Percentiles rank a stretch among this genome's conserved stretches.
Conservation (phyloP, 2,797 vertebrate species). For the Galaxias olidus region DNA sequence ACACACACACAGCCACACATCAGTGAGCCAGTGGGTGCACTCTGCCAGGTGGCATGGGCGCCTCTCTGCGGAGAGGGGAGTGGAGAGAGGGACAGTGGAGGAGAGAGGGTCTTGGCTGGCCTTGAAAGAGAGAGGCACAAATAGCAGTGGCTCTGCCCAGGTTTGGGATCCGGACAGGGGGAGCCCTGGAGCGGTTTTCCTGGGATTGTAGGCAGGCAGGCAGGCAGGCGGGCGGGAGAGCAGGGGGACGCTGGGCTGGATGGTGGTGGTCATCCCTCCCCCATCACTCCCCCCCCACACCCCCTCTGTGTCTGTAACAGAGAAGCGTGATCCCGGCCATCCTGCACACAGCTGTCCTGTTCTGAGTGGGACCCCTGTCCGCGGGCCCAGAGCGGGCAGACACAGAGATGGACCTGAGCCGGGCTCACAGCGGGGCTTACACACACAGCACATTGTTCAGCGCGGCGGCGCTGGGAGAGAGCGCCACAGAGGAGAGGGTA, state of each 20-base stretch:
- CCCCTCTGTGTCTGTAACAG: constrained; percentile 56
- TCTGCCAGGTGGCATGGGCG: constrained; percentile 71
- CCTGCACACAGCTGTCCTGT: constrained; percentile 53
- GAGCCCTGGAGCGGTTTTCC: constrained; percentile 66
- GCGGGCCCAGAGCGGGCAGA: constrained; percentile 36
- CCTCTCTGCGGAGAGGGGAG: constrained; percentile 59
- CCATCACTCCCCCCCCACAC: no score
- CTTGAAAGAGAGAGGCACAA: constrained; percentile 74
- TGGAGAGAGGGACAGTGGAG: constrained; percentile 7
- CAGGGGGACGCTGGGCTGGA: constrained; percentile 37
- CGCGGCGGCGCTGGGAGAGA: background rate
- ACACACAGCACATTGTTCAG: constrained; percentile 48
- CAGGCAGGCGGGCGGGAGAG: constrained; percentile 50
- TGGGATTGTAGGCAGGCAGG: constrained; percentile 40
- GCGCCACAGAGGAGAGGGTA: background rate
- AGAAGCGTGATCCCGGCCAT: constrained; percentile 59
- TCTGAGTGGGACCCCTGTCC: constrained; percentile 51
- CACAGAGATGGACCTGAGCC: constrained; percentile 9
- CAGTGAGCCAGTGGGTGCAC: constrained; percentile 53
- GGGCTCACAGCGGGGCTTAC: constrained; percentile 39
- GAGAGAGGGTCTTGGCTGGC: constrained; percentile 70
- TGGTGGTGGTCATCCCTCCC: constrained; percentile 47
- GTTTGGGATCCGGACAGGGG: constrained; percentile 53
- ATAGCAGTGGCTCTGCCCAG: constrained; percentile 59
- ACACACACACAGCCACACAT: constrained; percentile 23